Evolutionary conservation across 2,888 invertebrate genomes (phyloP), one percentile per base, ranked within the genome.

Genomic region (Gonocerus acuteangulatus): DNA sequence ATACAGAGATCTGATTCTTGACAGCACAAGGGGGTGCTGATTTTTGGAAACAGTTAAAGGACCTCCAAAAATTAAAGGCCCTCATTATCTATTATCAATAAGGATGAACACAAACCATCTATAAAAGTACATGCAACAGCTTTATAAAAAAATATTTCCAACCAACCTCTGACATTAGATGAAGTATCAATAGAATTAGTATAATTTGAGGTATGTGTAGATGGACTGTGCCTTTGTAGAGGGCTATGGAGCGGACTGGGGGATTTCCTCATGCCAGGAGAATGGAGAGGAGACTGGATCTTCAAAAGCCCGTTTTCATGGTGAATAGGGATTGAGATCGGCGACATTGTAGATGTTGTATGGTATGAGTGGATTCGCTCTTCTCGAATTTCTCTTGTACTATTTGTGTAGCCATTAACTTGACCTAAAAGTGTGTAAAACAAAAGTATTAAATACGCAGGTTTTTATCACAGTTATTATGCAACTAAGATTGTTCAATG

Each of bases 91-190:
- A n/a, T n/a, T n/a, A n/a, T n/a, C n/a, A n/a, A n/a, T n/a, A n/a
- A n/a, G n/a, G n/a, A n/a, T n/a, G n/a, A n/a, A n/a, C n/a, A n/a
- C n/a, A n/a, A n/a, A n/a, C n/a, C n/a, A n/a, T n/a, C n/a, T n/a
- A n/a, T n/a, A n/a, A n/a, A n/a, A n/a, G n/a, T n/a, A n/a, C n/a
- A n/a, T n/a, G n/a, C n/a, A n/a, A n/a, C n/a, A n/a, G n/a, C n/a
- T n/a, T n/a, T n/a, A n/a, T n/a, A n/a, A n/a, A n/a, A n/a, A n/a
- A n/a, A n/a, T n/a, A n/a, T n/a, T n/a, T n/a, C n/a, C n/a, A n/a
- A n/a, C 39, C n/a, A 58, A 71, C 71, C 71, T 68, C 69, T 64
- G 15, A 71, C 71, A 61, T 70, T 71, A 16, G 71, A 71, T 9
- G 70, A 65, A 2, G 69, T 69, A 49, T 71, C 71, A 4, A 69